Conservation (phyloP, 2,113 vertebrate species). For the Sprattus sprattus region DNA sequence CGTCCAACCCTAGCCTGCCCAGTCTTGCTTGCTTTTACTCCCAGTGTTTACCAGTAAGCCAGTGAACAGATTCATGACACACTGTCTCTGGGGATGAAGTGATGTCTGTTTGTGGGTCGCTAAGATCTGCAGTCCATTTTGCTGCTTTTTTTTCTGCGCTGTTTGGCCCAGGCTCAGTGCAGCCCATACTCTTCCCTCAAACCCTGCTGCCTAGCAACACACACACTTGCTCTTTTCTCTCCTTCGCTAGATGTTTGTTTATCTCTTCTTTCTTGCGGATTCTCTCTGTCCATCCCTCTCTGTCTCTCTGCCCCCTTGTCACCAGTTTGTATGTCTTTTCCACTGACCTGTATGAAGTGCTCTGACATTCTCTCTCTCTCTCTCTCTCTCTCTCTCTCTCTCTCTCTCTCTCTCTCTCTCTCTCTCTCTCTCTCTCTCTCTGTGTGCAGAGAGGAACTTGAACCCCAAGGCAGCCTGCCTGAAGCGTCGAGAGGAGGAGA, state of each 20-base stretch:
- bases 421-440: neutral
- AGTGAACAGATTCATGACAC: no score
- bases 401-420: neutral
- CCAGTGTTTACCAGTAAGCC: neutral
- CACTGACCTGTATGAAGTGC: no score
- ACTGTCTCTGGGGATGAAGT: no score
- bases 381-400: neutral
- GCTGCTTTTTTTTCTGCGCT: neutral
- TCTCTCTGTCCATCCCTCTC: no score
- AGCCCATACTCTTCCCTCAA: no score
- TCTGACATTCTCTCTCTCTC: neutral
- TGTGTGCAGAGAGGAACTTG: conserved; percentile 86
- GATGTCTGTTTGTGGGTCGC: neutral
- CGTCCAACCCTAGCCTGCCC: no score
- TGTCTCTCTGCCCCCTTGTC: neutral
- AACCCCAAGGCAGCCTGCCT: conserved; percentile 97
- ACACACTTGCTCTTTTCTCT: no score
- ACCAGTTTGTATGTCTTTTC: no score
- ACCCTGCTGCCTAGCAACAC: no score
- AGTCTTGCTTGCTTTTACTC: neutral
- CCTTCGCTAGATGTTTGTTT: no score
- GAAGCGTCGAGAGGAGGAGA: conserved; percentile 96
- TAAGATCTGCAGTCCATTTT: neutral
- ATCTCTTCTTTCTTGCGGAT: no score
- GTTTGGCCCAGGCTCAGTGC: no score